A percentile compares a stretch with the other conserved stretches of the same genome.
phyloP scores from a whole-genome alignment of 2,797 vertebrate genomes.

The Euthynnus affinis region DNA sequence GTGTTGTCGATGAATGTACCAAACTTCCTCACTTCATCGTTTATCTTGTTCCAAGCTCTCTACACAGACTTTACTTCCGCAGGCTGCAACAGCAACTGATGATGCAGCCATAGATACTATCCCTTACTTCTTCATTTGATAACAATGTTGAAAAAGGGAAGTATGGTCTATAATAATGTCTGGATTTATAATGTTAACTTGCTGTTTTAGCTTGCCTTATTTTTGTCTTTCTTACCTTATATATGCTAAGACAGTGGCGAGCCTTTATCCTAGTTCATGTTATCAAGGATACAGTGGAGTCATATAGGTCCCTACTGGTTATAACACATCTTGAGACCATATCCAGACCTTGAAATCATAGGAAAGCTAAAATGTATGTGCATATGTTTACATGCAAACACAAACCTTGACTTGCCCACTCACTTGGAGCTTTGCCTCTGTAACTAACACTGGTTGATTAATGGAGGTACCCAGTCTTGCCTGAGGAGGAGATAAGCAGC shows the following conservation, averaged over 20 bases:
- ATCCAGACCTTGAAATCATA: slow-evolving; percentile 68
- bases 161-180: slow-evolving; percentile 10
- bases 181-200: slow-evolving; percentile 22
- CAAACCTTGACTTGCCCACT: slow-evolving; percentile 70
- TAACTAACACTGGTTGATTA: slow-evolving; percentile 81
- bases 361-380: slow-evolving; percentile 72
- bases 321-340: neutral
- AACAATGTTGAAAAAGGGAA: slow-evolving; percentile 29
- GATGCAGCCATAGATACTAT: slow-evolving; percentile 32
- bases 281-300: neutral
- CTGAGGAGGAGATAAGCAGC: slow-evolving; percentile 82
- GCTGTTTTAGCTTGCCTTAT: neutral
- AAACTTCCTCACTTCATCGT: slow-evolving; percentile 72
- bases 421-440: slow-evolving; percentile 58
- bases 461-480: slow-evolving; percentile 76
- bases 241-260: neutral
- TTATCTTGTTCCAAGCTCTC: slow-evolving; percentile 69
- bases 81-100: slow-evolving; percentile 47
- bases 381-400: slow-evolving; percentile 78
- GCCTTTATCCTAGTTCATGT: slow-evolving; percentile 11
- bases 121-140: slow-evolving; percentile 27
- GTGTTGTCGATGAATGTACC: slow-evolving; percentile 76
- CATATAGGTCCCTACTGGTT: neutral
- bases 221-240: neutral
- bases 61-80: slow-evolving; percentile 49